Percentiles rank a stretch among this genome's conserved stretches.
Evolutionary conservation across 92 coral and sea anemone genomes (phyloP).

Genomic region (Ricordea florida): DNA sequence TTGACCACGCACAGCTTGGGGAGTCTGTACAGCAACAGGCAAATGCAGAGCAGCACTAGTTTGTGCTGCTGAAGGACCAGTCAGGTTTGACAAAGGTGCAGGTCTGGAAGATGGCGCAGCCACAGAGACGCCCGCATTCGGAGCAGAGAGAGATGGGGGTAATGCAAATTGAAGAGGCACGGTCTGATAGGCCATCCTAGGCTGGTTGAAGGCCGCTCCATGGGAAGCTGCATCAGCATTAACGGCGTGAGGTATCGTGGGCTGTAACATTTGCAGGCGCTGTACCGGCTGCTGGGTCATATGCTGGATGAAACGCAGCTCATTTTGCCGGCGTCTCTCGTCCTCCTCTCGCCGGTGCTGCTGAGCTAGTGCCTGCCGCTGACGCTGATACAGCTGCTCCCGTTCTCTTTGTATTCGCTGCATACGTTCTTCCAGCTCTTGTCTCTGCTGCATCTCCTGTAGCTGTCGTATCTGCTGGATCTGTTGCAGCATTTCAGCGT

Average conservation of each 20-base stretch:
- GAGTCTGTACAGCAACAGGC: too few relatives aligned
- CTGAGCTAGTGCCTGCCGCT: constrained; percentile 12
- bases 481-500: constrained; percentile 57
- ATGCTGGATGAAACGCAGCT: constrained; percentile 31
- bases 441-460: constrained; percentile 32
- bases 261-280: constrained; percentile 5
- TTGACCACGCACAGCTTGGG: too few relatives aligned
- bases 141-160: too few relatives aligned
- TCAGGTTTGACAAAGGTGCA: too few relatives aligned
- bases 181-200: neutral
- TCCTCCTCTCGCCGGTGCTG: constrained; percentile 54
- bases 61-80: too few relatives aligned
- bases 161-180: neutral
- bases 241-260: constrained; percentile 9
- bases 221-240: constrained; percentile 7
- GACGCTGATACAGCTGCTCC: constrained; percentile 41
- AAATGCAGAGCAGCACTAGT: too few relatives aligned
- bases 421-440: constrained; percentile 47
- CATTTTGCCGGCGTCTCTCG: constrained; percentile 23
- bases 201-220: neutral
- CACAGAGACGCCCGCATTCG: too few relatives aligned
- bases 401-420: constrained; percentile 32
- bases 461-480: constrained; percentile 60
- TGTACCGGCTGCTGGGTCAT: constrained; percentile 1
- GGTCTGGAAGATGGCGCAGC: too few relatives aligned